Evolutionary conservation across 2,888 invertebrate species (phyloP).

Genomic region (Baccha elongata): DNA sequence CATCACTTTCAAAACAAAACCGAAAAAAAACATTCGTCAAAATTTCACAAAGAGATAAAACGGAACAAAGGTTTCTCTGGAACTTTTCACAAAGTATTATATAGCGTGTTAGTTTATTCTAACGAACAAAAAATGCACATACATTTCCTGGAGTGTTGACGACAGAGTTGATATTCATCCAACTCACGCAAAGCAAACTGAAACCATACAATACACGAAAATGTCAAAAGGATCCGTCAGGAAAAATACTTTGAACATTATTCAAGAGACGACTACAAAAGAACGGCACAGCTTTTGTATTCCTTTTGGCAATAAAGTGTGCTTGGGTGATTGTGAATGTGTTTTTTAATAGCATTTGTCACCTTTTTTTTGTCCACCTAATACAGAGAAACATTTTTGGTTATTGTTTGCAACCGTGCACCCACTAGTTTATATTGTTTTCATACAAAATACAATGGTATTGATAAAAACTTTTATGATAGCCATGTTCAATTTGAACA

Average conservation of each 20-base stretch:
- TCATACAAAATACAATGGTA: too few species aligned
- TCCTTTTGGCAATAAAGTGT: conserved; percentile 34
- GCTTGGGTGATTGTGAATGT: conserved; percentile 1
- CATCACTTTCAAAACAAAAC: not conserved
- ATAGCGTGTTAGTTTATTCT: conserved; percentile 33
- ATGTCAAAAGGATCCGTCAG: conserved; percentile 31
- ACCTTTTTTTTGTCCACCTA: conserved; percentile 3
- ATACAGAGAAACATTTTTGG: too few species aligned
- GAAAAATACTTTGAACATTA: conserved; percentile 25
- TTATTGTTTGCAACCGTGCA: too few species aligned
- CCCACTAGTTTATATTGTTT: too few species aligned
- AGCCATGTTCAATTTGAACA: too few species aligned
- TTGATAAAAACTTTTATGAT: too few species aligned
- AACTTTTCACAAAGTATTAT: conserved; percentile 32
- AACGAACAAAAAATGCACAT: conserved; percentile 4
- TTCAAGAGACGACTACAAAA: conserved; percentile 18
- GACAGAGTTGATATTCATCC: conserved; percentile 52
- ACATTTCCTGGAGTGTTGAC: conserved; percentile 35
- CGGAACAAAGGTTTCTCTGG: conserved; percentile 31
- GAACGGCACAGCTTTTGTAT: not conserved
- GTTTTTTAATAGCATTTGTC: conserved; percentile 16
- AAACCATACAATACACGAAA: conserved; percentile 26
- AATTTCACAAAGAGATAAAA: conserved; percentile 29
- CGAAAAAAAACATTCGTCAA: not conserved
- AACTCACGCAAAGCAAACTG: conserved; percentile 50